phyloP scores from a whole-genome alignment of 2,888 invertebrate species.

The Aricia artaxerxes region DNA sequence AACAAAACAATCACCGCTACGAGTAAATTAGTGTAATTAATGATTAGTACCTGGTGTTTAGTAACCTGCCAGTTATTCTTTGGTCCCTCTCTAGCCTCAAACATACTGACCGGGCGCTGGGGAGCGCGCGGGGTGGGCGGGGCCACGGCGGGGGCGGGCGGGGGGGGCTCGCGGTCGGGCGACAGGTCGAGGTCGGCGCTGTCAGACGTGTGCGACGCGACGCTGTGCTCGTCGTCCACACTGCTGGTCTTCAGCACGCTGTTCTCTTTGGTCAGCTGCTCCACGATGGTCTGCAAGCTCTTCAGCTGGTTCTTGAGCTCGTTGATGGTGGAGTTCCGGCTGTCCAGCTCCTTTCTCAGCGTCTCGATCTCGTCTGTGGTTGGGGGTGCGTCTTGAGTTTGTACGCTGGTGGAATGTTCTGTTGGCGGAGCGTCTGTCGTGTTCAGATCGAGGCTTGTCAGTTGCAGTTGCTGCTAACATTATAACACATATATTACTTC shows the following conservation, averaged over 20 bases:
- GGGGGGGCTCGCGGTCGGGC: constrained; percentile 35
- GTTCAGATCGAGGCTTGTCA: constrained; percentile 6
- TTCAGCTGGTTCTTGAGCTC: constrained; percentile 83
- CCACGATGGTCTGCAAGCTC: constrained; percentile 84
- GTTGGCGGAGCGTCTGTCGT: constrained; percentile 65
- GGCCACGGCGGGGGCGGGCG: constrained; percentile 57
- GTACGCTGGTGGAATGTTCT: constrained; percentile 51
- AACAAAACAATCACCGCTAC: constrained; percentile 4
- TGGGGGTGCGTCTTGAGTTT: constrained; percentile 45
- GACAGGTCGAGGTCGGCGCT: constrained; percentile 51
- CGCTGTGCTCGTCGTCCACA: constrained; percentile 67
- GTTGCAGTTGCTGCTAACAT: constrained; percentile 10
- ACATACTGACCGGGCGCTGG: constrained; percentile 92
- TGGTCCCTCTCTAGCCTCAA: constrained; percentile 88
- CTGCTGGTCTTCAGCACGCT: constrained; percentile 83
- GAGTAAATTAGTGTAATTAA: constrained; percentile 57
- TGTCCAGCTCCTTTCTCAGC: constrained; percentile 79
- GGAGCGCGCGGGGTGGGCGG: constrained; percentile 35
- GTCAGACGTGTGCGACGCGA: constrained; percentile 67
- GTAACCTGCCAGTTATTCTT: constrained; percentile 81
- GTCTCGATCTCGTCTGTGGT: constrained; percentile 59
- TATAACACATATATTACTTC: background rate
- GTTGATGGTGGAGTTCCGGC: constrained; percentile 83
- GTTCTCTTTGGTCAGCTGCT: constrained; percentile 90
- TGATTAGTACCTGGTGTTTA: constrained; percentile 80